phyloP scores from a whole-genome alignment of 2,797 vertebrate genomes.

The Astyanax mexicanus region DNA sequence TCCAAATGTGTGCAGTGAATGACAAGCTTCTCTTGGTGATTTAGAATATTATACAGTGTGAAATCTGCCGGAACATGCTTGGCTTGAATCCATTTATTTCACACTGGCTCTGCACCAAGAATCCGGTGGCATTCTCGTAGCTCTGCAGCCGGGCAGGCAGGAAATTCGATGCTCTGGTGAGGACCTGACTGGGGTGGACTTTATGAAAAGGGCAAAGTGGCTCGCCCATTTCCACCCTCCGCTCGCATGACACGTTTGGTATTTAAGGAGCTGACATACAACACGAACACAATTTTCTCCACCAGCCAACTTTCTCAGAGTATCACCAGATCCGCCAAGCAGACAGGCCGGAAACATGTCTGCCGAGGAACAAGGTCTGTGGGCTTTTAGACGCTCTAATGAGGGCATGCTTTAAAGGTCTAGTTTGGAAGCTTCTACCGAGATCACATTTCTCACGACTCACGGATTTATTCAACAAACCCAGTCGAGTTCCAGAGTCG shows the following conservation, averaged over 20 bases:
- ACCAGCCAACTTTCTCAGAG: conserved; percentile 34
- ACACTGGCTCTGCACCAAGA: neutral
- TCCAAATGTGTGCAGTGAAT: neutral
- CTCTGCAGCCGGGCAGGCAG: conserved; percentile 8
- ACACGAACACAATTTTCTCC: conserved; percentile 47
- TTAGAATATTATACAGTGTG: neutral
- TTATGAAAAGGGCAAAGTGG: conserved; percentile 61
- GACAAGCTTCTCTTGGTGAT: neutral
- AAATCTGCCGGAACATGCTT: neutral
- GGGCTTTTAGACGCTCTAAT: conserved; percentile 47
- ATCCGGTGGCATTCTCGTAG: conserved; percentile 2
- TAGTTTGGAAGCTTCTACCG: conserved; percentile 28
- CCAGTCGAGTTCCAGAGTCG: neutral
- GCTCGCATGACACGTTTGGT: conserved; percentile 62
- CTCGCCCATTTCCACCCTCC: conserved; percentile 55
- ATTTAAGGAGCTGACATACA: conserved; percentile 55
- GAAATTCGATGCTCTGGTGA: conserved; percentile 1
- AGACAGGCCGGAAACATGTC: conserved; percentile 36
- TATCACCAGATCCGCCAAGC: conserved; percentile 14
- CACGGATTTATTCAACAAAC: conserved; percentile 32
- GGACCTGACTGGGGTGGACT: conserved; percentile 38
- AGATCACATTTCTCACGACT: conserved; percentile 22
- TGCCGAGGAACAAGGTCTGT: conserved; percentile 42
- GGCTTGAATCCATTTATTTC: conserved; percentile 24
- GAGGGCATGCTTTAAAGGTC: conserved; percentile 46